phyloP scores from a whole-genome alignment of 2,888 invertebrate genomes.

The Drosophila planitibia region DNA sequence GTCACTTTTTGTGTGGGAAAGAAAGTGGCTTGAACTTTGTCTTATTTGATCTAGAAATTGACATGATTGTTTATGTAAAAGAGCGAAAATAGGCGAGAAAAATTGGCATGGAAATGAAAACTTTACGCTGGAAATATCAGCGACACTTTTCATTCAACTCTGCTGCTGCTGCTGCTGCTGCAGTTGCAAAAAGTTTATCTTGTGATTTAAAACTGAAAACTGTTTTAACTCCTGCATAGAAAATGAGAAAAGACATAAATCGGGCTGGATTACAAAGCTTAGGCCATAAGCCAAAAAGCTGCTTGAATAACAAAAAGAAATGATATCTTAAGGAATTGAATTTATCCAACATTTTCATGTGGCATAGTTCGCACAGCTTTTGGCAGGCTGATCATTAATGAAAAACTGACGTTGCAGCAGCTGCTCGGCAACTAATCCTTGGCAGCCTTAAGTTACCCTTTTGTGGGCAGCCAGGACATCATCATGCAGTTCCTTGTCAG shows the following conservation, averaged over 20 bases:
- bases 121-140: conserved; percentile 36
- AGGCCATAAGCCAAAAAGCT: conserved; percentile 36
- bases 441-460: conserved; percentile 57
- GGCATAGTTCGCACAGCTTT: neutral
- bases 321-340: conserved; percentile 27
- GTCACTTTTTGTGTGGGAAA: conserved; percentile 39
- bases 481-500: conserved; percentile 50
- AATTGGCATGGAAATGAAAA: conserved; percentile 36
- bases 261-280: conserved; percentile 43
- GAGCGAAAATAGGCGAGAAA: neutral
- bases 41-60: conserved; percentile 77
- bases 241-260: conserved; percentile 29
- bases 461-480: conserved; percentile 37
- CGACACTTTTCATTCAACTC: conserved; percentile 57
- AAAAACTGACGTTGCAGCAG: conserved; percentile 48
- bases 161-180: conserved; percentile 25
- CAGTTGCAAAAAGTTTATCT: conserved; percentile 50
- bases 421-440: conserved; percentile 54
- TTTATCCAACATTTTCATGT: conserved; percentile 25
- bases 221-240: conserved; percentile 7
- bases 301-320: neutral
- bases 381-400: conserved; percentile 64
- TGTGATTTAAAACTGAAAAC: conserved; percentile 44
- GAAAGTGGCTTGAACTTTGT: conserved; percentile 65
- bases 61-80: conserved; percentile 76